phyloP scores from a whole-genome alignment of 1,140 invertebrate genomes.

The Pseudobourletiella spinata region DNA sequence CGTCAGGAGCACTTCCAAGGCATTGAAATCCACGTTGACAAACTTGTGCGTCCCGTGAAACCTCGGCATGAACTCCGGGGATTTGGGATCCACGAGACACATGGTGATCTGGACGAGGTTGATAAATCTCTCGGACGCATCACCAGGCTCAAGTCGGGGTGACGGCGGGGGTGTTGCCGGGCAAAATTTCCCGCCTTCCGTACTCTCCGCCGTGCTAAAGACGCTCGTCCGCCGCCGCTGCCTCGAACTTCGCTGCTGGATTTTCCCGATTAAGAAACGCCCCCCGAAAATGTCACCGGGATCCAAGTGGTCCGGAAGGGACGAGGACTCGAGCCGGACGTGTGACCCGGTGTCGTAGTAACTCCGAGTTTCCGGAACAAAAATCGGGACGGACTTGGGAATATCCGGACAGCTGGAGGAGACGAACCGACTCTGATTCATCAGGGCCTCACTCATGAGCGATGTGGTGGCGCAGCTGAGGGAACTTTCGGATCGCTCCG shows the following conservation, averaged over 20 bases:
- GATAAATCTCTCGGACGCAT: constrained; percentile 38
- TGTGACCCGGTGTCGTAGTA: constrained; percentile 36
- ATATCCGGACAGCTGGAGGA: constrained; percentile 80
- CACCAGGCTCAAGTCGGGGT: constrained; percentile 41
- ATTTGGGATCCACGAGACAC: constrained; percentile 49
- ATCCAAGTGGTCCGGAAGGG: constrained; percentile 60
- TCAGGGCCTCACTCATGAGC: neutral
- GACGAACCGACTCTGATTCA: constrained; percentile 45
- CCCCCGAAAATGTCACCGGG: constrained; percentile 43
- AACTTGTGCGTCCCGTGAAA: constrained; percentile 51
- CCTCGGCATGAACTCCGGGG: constrained; percentile 48
- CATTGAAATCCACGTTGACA: constrained; percentile 78
- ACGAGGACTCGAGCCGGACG: constrained; percentile 38
- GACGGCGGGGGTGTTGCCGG: constrained; percentile 66
- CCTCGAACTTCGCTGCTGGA: neutral
- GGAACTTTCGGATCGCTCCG: neutral
- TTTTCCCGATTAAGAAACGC: constrained; percentile 10
- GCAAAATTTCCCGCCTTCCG: constrained; percentile 35
- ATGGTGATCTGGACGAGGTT: constrained; percentile 55
- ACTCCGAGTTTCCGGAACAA: constrained; percentile 13
- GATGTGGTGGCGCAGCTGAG: constrained; percentile 3
- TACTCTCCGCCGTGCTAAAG: neutral
- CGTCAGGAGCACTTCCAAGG: constrained; percentile 79
- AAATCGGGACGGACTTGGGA: constrained; percentile 33
- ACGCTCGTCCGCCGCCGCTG: neutral